A percentile compares a stretch with the other conserved stretches of the same genome.
These are phyloP conservation scores for Polypterus bichir DNA, from an alignment of 2,113 vertebrate genomes.

Conservation along the genomic window DNA sequence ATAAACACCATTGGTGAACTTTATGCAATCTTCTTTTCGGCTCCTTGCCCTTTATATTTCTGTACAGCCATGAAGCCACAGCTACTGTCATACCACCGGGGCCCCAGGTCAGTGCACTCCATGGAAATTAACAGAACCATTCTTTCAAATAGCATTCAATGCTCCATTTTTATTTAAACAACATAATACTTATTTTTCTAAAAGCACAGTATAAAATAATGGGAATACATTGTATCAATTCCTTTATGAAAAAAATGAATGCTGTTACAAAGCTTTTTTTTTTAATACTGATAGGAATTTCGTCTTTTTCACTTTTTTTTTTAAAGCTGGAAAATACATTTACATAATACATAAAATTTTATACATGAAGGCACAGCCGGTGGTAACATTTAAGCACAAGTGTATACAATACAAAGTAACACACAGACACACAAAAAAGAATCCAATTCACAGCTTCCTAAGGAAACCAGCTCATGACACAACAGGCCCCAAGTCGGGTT, in stretches of 20 bases:
- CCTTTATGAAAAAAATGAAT: constrained; percentile 56
- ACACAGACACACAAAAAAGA: constrained; percentile 32
- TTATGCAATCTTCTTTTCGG: background rate
- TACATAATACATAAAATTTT: constrained; percentile 49
- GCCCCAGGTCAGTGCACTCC: background rate
- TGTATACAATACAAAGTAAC: constrained; percentile 56
- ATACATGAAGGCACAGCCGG: constrained; percentile 89
- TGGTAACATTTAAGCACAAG: constrained; percentile 73
- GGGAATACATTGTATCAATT: constrained; percentile 47
- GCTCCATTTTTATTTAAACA: constrained; percentile 53
- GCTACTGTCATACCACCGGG: background rate
- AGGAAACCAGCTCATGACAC: constrained; percentile 15
- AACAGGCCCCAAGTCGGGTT: background rate
- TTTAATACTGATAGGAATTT: constrained; percentile 41
- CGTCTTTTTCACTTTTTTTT: constrained; percentile 52
- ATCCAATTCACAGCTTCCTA: constrained; percentile 53
- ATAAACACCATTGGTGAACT: background rate
- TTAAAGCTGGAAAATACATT: constrained; percentile 74
- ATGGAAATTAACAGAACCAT: background rate
- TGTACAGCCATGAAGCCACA: background rate
- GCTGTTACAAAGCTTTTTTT: constrained; percentile 58
- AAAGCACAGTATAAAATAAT: constrained; percentile 64
- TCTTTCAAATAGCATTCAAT: constrained; percentile 39
- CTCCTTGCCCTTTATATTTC: no score
- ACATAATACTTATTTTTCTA: constrained; percentile 54